Percentiles rank a stretch among this genome's conserved stretches.
phyloP scores from a whole-genome alignment of 2,797 vertebrate species.

The Danio choprae region DNA sequence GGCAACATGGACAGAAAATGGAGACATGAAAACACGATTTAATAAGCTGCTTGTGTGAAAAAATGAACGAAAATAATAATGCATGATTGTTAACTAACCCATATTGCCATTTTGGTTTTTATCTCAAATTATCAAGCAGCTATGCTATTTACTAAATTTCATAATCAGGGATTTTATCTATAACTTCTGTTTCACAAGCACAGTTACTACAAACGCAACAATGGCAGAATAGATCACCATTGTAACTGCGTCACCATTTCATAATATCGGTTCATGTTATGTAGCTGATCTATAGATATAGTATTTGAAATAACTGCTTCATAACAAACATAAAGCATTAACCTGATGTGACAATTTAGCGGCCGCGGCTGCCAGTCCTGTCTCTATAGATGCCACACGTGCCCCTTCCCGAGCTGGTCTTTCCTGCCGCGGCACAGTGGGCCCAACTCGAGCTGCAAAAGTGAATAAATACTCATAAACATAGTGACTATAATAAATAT shows the following conservation, averaged over 20 bases:
- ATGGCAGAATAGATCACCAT: not conserved
- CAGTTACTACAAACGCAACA: not conserved
- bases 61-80: not conserved
- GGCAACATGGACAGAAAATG: not conserved
- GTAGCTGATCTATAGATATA: not conserved
- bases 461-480: not conserved
- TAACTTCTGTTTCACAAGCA: too few species aligned
- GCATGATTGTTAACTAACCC: not conserved
- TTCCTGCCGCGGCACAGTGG: slow-evolving; percentile 93
- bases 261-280: not conserved
- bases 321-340: slow-evolving; percentile 43
- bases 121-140: not conserved
- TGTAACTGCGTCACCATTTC: not conserved
- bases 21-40: not conserved
- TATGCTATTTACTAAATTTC: not conserved
- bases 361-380: slow-evolving; percentile 91
- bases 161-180: not conserved
- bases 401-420: slow-evolving; percentile 94
- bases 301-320: not conserved
- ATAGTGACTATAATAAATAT: not conserved
- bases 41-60: too few species aligned
- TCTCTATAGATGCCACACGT: slow-evolving; percentile 95
- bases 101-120: not conserved
- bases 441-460: slow-evolving; percentile 89
- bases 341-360: slow-evolving; percentile 98